Evolutionary conservation across 2,797 vertebrate species (phyloP).

Genomic region (Molothrus ater): DNA sequence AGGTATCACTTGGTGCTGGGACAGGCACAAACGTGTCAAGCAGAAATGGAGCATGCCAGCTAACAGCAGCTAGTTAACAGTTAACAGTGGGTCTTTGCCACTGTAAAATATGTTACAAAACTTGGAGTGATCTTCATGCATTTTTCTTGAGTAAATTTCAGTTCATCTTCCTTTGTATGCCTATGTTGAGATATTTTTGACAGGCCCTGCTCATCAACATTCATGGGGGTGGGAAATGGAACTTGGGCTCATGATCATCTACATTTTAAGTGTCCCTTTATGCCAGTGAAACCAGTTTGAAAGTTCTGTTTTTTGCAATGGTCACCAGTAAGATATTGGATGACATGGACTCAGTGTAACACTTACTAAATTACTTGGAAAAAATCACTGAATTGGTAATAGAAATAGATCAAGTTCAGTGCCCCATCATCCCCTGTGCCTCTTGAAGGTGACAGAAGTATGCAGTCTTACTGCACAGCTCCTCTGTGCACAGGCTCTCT

Average conservation of each 20-base stretch:
- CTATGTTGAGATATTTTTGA: neutral
- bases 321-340: neutral
- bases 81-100: neutral
- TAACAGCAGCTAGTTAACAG: neutral
- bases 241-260: neutral
- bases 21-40: neutral
- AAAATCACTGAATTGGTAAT: neutral
- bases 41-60: neutral
- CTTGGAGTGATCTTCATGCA: neutral
- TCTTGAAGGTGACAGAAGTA: neutral
- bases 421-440: neutral
- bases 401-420: neutral
- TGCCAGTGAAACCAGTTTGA: neutral
- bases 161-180: neutral
- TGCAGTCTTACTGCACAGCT: neutral
- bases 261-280: neutral
- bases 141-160: neutral
- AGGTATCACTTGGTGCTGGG: neutral
- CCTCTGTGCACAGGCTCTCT: neutral
- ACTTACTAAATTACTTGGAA: neutral
- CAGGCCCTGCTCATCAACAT: rapidly evolving
- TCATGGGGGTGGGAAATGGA: neutral
- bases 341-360: no score
- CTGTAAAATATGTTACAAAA: neutral
- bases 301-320: neutral